Conservation (phyloP, 2,113 vertebrate genomes). For the Pteropus alecto region DNA sequence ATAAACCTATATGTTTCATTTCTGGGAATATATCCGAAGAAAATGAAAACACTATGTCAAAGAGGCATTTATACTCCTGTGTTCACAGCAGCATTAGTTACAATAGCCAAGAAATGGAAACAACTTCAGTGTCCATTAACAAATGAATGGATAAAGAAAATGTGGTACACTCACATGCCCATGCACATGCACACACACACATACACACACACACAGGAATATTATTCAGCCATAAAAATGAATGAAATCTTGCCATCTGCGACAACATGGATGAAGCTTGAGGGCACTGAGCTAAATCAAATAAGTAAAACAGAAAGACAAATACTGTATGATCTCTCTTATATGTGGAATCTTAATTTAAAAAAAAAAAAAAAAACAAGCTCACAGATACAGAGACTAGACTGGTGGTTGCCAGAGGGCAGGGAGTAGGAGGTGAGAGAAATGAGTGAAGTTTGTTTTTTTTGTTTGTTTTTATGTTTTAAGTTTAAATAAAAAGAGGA, state of each 20-base stretch:
- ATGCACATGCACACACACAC: too few species aligned
- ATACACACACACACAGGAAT: too few species aligned
- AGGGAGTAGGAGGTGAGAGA: neutral
- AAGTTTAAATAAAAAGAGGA: neutral
- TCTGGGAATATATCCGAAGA: neutral
- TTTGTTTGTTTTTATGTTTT: neutral
- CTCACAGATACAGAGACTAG: neutral
- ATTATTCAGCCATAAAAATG: too few species aligned
- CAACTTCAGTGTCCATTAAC: neutral
- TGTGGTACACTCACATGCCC: neutral
- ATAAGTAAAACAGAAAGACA: neutral
- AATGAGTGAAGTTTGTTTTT: neutral
- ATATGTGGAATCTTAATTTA: neutral
- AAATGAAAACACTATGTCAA: neutral
- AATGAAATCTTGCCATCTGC: too few species aligned
- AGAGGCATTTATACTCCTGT: neutral
- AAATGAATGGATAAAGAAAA: neutral
- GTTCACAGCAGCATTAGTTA: neutral
- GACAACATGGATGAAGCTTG: neutral
- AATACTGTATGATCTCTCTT: neutral
- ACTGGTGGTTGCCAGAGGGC: neutral
- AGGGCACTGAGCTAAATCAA: neutral
- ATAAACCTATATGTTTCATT: neutral
- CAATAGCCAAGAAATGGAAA: neutral
- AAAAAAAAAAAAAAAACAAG: neutral